These are phyloP conservation scores for Gorsachius goisagi DNA, from an alignment of 2,113 vertebrate genomes.

Conservation along the genomic window DNA sequence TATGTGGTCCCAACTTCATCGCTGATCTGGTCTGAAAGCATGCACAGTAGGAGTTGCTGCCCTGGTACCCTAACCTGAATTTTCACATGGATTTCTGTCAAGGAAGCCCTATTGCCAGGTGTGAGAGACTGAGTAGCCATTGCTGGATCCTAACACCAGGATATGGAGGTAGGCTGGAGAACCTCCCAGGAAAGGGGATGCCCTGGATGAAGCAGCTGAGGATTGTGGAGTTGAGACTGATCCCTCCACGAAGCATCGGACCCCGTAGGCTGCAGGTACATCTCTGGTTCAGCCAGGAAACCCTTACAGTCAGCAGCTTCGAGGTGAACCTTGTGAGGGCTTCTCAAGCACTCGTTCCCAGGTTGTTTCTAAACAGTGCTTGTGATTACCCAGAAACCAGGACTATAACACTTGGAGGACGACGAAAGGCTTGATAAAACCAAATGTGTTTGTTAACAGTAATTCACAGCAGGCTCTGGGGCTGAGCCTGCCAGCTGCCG, in stretches of 20 bases:
- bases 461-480: conserved; percentile 7
- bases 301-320: not conserved
- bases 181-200: not conserved
- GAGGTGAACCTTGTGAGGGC: not conserved
- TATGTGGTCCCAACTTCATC: not conserved
- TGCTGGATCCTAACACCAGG: not conserved
- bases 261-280: not conserved
- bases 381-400: conserved; percentile 8
- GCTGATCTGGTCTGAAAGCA: not conserved
- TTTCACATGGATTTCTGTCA: not conserved
- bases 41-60: not conserved
- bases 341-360: not conserved
- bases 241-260: not conserved
- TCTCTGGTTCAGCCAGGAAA: not conserved
- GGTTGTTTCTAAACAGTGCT: not conserved
- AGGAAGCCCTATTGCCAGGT: not conserved
- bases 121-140: no score
- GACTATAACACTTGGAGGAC: not conserved
- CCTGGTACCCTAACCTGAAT: not conserved
- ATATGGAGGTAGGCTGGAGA: not conserved
- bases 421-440: conserved; percentile 29
- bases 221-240: not conserved
- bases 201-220: not conserved
- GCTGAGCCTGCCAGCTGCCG: conserved; percentile 22
- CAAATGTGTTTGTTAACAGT: conserved; percentile 46